phyloP scores from a whole-genome alignment of 1,140 invertebrate species.

The Nylanderia fulva region DNA sequence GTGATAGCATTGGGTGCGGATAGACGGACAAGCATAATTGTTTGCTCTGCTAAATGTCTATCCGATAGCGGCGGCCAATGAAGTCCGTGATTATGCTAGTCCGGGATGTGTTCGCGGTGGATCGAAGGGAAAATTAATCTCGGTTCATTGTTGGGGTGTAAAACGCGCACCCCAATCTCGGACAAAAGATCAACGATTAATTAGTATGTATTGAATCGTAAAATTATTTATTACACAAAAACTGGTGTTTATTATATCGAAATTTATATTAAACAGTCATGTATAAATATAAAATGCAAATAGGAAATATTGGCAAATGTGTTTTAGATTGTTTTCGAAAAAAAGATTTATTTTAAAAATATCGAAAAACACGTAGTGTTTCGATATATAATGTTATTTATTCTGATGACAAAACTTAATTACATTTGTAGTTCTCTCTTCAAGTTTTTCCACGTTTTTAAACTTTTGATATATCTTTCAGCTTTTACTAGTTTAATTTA shows the following conservation, averaged over 20 bases:
- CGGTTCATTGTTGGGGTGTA: constrained; percentile 41
- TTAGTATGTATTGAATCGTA: constrained; percentile 31
- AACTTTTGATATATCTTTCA: neutral
- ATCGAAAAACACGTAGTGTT: neutral
- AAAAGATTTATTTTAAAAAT: neutral
- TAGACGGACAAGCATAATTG: constrained; percentile 53
- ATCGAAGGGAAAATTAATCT: constrained; percentile 63
- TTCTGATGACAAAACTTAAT: neutral
- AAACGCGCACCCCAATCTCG: constrained; percentile 13
- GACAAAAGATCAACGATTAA: constrained; percentile 20
- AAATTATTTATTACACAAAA: constrained; percentile 14
- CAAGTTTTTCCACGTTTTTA: neutral
- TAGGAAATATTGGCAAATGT: neutral
- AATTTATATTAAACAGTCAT: neutral
- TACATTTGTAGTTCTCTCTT: neutral
- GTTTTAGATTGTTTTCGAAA: no score
- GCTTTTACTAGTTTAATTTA: neutral
- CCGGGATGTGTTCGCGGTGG: constrained; percentile 31
- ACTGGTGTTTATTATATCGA: neutral
- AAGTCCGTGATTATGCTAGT: constrained; percentile 61
- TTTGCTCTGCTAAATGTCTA: constrained; percentile 61
- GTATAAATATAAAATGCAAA: neutral
- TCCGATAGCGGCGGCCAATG: constrained; percentile 59
- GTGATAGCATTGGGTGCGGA: neutral
- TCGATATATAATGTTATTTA: neutral